These are phyloP conservation scores for Dendrocopos noguchii DNA, from an alignment of 2,113 vertebrate species.

Conservation along the genomic window DNA sequence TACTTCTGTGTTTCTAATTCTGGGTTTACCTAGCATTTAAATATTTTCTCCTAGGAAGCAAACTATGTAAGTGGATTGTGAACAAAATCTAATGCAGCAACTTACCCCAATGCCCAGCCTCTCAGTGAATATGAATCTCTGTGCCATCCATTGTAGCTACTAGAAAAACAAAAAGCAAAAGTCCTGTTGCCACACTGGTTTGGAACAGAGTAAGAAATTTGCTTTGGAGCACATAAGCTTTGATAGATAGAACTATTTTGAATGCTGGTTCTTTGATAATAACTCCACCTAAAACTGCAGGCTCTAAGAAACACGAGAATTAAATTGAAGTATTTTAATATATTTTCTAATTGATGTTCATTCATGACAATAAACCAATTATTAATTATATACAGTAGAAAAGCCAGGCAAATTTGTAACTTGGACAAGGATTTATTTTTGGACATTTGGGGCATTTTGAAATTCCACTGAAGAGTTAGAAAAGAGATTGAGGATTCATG, in stretches of 20 bases:
- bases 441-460: background rate
- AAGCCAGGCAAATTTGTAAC: background rate
- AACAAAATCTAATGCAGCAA: background rate
- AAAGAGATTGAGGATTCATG: background rate
- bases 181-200: background rate
- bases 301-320: background rate
- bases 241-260: background rate
- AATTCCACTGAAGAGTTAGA: background rate
- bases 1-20: background rate
- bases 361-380: background rate
- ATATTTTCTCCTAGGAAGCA: background rate
- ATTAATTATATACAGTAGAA: background rate
- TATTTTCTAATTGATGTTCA: background rate
- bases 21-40: background rate
- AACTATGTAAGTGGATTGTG: background rate
- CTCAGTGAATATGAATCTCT: conserved; percentile 90
- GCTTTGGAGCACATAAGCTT: background rate
- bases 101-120: conserved; percentile 91
- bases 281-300: background rate
- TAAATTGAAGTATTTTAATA: background rate
- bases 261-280: background rate
- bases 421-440: background rate
- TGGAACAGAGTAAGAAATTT: background rate
- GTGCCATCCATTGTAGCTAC: conserved; percentile 92
- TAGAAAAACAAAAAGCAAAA: conserved; percentile 58